These are phyloP conservation scores for Pararge aegeria DNA, from an alignment of 1,140 invertebrate genomes.

Conservation along the genomic window DNA sequence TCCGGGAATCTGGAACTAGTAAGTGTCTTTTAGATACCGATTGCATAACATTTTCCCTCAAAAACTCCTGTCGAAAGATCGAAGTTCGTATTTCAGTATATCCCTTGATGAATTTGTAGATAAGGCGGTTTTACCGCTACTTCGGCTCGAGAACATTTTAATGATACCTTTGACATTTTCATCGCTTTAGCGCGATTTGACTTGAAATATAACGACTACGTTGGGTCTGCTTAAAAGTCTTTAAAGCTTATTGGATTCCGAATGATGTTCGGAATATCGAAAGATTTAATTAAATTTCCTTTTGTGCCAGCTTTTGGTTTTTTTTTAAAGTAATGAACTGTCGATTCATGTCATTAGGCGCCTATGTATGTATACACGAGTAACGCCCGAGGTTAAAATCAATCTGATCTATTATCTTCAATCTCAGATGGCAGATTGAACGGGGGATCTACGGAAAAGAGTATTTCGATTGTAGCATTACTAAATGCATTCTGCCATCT, in stretches of 20 bases:
- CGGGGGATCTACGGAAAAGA: too few relatives aligned
- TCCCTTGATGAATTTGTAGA: conserved; percentile 15
- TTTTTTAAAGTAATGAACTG: not conserved
- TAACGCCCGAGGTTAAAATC: too few relatives aligned
- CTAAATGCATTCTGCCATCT: too few relatives aligned
- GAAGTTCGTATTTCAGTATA: not conserved
- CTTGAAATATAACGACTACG: conserved; percentile 23
- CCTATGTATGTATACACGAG: too few relatives aligned
- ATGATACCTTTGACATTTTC: conserved; percentile 31
- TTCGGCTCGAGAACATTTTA: conserved; percentile 23
- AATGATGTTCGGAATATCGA: conserved; percentile 20
- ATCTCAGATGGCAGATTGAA: too few relatives aligned
- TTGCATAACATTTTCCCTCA: too few relatives aligned
- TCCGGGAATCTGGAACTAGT: too few relatives aligned
- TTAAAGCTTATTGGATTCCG: conserved; percentile 20
- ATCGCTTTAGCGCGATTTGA: conserved; percentile 20
- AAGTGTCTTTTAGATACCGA: too few relatives aligned
- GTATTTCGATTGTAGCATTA: too few relatives aligned
- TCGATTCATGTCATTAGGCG: too few relatives aligned
- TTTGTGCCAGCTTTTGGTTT: conserved; percentile 7
- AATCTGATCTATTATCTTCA: too few relatives aligned
- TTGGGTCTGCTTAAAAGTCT: conserved; percentile 4
- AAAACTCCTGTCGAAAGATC: not conserved
- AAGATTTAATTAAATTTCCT: conserved; percentile 25
- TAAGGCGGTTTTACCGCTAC: conserved; percentile 10